These are phyloP conservation scores for Dryas iulia DNA, from an alignment of 1,140 invertebrate species.

Conservation along the genomic window DNA sequence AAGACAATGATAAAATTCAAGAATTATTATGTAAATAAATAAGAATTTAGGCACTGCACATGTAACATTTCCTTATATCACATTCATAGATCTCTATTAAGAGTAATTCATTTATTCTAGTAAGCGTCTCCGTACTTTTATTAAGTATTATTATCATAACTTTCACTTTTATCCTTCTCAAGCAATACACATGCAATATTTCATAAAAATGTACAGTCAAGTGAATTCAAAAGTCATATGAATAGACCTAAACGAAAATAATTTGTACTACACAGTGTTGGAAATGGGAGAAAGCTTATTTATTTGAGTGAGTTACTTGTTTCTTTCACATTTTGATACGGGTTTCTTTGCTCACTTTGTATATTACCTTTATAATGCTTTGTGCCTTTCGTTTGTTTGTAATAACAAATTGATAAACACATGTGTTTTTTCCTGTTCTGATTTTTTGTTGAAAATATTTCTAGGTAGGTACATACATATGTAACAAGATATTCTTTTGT, in stretches of 20 bases:
- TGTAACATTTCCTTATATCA: conserved; percentile 67
- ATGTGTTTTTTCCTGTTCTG: not conserved
- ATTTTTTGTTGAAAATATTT: not conserved
- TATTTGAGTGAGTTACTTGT: not conserved
- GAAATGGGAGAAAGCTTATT: not conserved
- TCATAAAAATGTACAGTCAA: not conserved
- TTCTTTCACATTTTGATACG: not conserved
- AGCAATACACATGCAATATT: conserved; percentile 30
- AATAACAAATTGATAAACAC: not conserved
- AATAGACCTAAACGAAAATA: not conserved
- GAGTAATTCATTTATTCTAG: conserved; percentile 64
- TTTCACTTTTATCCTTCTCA: conserved; percentile 21
- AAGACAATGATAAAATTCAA: conserved; percentile 56
- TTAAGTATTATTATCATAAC: conserved; percentile 66
- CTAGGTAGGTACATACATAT: not conserved
- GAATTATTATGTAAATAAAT: conserved; percentile 60
- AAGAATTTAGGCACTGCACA: conserved; percentile 76
- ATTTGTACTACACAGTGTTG: not conserved
- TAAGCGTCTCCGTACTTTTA: conserved; percentile 73
- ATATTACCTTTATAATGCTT: not conserved
- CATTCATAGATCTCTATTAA: conserved; percentile 59
- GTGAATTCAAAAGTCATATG: not conserved
- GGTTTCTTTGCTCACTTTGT: not conserved
- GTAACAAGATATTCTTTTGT: not conserved
- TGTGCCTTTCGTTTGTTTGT: not conserved